Conservation (phyloP, 2,797 vertebrate species). For the Gallirallus australis region DNA sequence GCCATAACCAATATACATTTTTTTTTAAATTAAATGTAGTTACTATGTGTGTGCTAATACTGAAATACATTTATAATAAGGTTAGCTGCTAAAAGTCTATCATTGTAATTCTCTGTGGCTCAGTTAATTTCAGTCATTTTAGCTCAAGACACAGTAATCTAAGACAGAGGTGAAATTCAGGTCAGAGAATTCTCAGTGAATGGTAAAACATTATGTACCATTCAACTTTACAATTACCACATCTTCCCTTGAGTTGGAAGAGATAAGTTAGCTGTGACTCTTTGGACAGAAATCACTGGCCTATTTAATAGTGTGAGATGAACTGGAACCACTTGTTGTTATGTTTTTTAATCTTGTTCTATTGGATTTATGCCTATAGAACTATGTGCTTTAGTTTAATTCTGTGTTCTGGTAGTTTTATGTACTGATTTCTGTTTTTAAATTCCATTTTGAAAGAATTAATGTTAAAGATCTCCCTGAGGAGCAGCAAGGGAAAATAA, state of each 20-base stretch:
- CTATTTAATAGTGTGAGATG: background rate
- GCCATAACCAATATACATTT: background rate
- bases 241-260: background rate
- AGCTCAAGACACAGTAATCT: conserved; percentile 75
- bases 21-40: background rate
- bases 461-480: background rate
- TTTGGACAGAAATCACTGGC: background rate
- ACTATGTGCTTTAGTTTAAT: background rate
- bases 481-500: background rate
- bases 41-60: background rate
- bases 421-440: background rate
- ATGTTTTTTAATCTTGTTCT: background rate
- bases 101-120: background rate
- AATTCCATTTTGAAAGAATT: background rate
- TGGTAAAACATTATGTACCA: background rate
- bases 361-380: background rate
- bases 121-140: conserved; percentile 60
- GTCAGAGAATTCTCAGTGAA: conserved; percentile 28
- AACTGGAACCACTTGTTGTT: conserved; percentile 10
- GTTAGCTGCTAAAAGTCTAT: background rate
- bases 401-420: background rate
- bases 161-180: conserved; percentile 38
- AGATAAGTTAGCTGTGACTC: background rate
- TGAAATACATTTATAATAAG: background rate
- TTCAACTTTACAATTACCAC: conserved; percentile 20